A percentile compares a stretch with the other conserved stretches of the same genome.
These are phyloP conservation scores for Epinotia demarniana DNA, from an alignment of 2,888 invertebrate genomes.

Conservation along the genomic window DNA sequence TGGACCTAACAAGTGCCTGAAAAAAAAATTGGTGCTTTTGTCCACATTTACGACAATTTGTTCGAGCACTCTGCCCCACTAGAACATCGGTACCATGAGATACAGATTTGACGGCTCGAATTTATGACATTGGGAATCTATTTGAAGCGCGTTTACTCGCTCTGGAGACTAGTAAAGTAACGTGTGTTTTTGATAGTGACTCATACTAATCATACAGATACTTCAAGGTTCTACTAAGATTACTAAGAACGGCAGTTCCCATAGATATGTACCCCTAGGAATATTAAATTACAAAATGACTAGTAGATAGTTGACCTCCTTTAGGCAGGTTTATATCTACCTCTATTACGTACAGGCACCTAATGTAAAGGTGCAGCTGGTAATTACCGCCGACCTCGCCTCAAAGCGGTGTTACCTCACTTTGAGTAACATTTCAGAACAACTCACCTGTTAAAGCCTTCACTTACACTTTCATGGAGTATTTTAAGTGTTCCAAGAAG, in stretches of 20 bases:
- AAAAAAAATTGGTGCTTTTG: no score
- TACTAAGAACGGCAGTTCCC: background rate
- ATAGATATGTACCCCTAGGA: background rate
- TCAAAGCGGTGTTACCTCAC: constrained; percentile 42
- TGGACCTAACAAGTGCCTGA: no score
- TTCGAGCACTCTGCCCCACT: no score
- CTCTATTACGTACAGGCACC: background rate
- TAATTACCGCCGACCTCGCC: constrained; percentile 45
- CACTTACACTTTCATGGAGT: constrained; percentile 51
- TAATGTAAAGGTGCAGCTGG: constrained; percentile 38
- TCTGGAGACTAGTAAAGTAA: no score
- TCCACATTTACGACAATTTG: no score
- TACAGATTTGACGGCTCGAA: no score
- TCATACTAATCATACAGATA: background rate
- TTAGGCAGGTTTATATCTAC: background rate
- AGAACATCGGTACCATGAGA: no score
- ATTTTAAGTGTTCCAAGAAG: constrained; percentile 48
- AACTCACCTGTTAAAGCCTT: constrained; percentile 37
- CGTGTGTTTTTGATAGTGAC: no score
- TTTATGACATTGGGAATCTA: no score
- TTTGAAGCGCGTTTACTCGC: no score
- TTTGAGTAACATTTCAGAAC: constrained; percentile 38
- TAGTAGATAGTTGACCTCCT: constrained; percentile 23
- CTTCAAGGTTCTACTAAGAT: background rate
- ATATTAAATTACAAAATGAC: background rate